Percentiles rank a stretch among this genome's conserved stretches.
Evolutionary conservation across 2,888 invertebrate genomes (phyloP).

Genomic region (Boloria euphrosyne): DNA sequence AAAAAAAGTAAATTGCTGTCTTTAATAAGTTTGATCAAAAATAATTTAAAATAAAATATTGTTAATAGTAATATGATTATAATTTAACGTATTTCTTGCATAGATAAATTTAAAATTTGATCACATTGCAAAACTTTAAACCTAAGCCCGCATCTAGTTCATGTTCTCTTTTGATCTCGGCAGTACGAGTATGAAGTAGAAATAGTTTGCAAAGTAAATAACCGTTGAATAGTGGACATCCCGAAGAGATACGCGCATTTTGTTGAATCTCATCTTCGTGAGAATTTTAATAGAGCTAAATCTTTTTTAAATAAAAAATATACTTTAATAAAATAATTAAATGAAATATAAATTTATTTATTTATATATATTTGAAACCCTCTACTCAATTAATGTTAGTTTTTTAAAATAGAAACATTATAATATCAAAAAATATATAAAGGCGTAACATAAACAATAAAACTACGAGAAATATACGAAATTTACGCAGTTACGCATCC

Average conservation of each 20-base stretch:
- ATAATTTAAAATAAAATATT: background rate
- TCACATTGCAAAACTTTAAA: constrained; percentile 23
- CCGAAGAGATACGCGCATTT: constrained; percentile 46
- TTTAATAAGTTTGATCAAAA: background rate
- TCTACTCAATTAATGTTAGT: too few species aligned
- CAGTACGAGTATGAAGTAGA: constrained; percentile 43
- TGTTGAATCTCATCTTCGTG: background rate
- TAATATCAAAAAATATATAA: background rate
- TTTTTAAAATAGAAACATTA: too few species aligned
- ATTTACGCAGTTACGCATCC: constrained; percentile 16
- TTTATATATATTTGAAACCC: too few species aligned
- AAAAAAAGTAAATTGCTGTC: too few species aligned
- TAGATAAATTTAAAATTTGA: constrained; percentile 8
- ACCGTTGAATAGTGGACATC: constrained; percentile 53
- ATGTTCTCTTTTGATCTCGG: constrained; percentile 33
- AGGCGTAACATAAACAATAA: constrained; percentile 9
- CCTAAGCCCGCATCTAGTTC: constrained; percentile 31
- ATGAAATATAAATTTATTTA: too few species aligned
- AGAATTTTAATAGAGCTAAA: too few species aligned
- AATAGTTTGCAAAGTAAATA: constrained; percentile 53
- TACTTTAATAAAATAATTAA: too few species aligned
- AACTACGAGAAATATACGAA: constrained; percentile 13
- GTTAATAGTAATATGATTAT: background rate
- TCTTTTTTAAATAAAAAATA: too few species aligned
- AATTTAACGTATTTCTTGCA: background rate